Conservation (phyloP, 2,888 invertebrate species). For the Yponomeuta evonymella region DNA sequence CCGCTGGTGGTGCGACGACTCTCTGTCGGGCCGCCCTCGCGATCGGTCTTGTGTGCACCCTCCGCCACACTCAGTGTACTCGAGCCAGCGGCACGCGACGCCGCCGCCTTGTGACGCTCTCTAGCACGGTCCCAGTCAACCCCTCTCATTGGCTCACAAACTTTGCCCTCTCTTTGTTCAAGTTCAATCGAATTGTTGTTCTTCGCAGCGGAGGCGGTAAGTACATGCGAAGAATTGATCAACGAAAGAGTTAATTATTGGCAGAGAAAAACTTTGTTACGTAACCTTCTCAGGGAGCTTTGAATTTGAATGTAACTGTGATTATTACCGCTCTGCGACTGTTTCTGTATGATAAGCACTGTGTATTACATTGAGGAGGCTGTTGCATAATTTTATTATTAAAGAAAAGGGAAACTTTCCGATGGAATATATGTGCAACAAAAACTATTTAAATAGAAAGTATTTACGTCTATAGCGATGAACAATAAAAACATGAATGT, state of each 20-base stretch:
- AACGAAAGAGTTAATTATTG: not conserved
- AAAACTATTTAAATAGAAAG: no score
- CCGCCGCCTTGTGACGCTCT: not conserved
- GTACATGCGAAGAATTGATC: conserved; percentile 21
- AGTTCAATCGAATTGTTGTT: not conserved
- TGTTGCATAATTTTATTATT: not conserved
- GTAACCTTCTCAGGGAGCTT: conserved; percentile 1
- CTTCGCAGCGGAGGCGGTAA: conserved; percentile 51
- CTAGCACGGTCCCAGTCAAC: not conserved
- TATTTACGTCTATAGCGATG: no score
- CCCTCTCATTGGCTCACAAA: not conserved
- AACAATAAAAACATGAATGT: no score
- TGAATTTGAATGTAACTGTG: not conserved
- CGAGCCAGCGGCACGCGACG: not conserved
- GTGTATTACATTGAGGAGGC: not conserved
- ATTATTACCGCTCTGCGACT: not conserved
- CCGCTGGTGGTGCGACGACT: conserved; percentile 42
- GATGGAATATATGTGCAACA: not conserved
- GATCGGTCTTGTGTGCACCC: conserved; percentile 37
- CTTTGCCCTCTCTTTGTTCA: not conserved
- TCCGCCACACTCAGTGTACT: conserved; percentile 8
- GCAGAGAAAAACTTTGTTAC: conserved; percentile 3
- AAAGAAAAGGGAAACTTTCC: not conserved
- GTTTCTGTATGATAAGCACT: not conserved
- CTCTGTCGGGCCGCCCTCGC: conserved; percentile 45